Percentiles rank a stretch among this genome's conserved stretches.
Evolutionary conservation across 1,140 invertebrate species (phyloP).

Genomic region (Lordiphosa clarofinis): DNA sequence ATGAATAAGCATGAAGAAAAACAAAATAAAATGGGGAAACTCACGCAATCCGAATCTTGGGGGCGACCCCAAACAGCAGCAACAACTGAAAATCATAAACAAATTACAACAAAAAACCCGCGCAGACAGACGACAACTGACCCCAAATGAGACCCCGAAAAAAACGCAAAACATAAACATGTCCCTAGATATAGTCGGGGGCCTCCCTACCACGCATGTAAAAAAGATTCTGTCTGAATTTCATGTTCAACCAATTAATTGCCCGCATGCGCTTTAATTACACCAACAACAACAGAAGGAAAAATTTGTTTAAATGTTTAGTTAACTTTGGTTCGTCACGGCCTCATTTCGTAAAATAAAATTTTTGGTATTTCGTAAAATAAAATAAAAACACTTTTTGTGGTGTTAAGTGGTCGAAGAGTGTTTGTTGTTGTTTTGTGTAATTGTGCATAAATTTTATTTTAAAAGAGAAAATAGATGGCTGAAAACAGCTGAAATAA

Average conservation of each 20-base stretch:
- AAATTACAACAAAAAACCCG: constrained; percentile 45
- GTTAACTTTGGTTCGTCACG: constrained; percentile 39
- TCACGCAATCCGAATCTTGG: constrained; percentile 1
- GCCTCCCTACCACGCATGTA: no score
- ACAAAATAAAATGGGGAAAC: constrained; percentile 12
- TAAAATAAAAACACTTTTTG: constrained; percentile 25
- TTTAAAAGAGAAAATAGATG: constrained; percentile 17
- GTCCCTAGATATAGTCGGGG: constrained; percentile 6
- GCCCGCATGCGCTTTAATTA: constrained; percentile 75
- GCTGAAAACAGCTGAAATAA: constrained; percentile 48
- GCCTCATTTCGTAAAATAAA: constrained; percentile 43
- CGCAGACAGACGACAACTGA: constrained; percentile 31
- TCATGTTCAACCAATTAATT: constrained; percentile 69
- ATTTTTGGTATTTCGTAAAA: constrained; percentile 60
- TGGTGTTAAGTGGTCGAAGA: constrained; percentile 47
- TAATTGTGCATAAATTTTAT: constrained; percentile 55
- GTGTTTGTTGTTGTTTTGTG: constrained; percentile 48
- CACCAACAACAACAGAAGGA: constrained; percentile 27
- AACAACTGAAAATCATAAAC: constrained; percentile 18
- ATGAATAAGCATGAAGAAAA: constrained; percentile 34
- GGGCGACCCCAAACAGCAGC: constrained; percentile 21
- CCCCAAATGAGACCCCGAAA: constrained; percentile 31
- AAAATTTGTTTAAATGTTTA: constrained; percentile 53
- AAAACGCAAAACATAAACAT: constrained; percentile 51
- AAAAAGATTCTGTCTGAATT: constrained; percentile 18